Evolutionary conservation across 2,797 vertebrate species (phyloP), one percentile per base, ranked within the genome.

Genomic region (Lemur catta): DNA sequence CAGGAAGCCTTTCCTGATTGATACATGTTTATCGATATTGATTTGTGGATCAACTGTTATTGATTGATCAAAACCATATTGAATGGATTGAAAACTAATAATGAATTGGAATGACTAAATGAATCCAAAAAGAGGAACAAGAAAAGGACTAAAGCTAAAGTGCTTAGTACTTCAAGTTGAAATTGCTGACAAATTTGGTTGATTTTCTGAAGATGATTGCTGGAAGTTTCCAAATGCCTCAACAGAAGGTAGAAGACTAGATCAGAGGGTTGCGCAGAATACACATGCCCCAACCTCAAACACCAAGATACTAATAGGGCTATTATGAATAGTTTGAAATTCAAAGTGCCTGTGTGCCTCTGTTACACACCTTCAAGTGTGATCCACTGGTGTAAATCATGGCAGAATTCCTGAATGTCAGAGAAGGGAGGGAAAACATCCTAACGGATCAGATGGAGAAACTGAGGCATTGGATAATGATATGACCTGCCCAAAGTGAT

Each of bases 61-160:
- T 43, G n/a, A 79, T 69, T 43, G 41, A 79, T 69, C 28, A 89
- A 71, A 80, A 72, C 28, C 30, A 65, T 78, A 67, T 33, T 50
- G n/a, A 46, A 76, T 89, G 48, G 35, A 63, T 79, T 50, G n/a
- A 75, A 93, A 81, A 86, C 61, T 79, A 92, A 48, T 55, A 89
- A 86, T 76, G 46, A 84, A 46, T 61, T n/a, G 6, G 41, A 69
- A 84, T 52, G 52, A 65, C 59, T 80, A 80, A 86, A 59, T 79
- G n/a, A 80, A 84, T 84, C n/a, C 14, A 76, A 93, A 93, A 89
- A 86, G 48, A 96, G 55, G 65, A 96, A 79, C 8, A 88, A 89
- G 22, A 85, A 84, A 84, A 38, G 69, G 63, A 89, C 63, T 26
- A 59, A 28, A 67, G n/a, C 41, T 78, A 69, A 96, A n/a, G 1